A percentile compares a stretch with the other conserved stretches of the same genome.
These are phyloP conservation scores for Amblyopsis hoosieri DNA, from an alignment of 2,797 vertebrate species.

Conservation along the genomic window DNA sequence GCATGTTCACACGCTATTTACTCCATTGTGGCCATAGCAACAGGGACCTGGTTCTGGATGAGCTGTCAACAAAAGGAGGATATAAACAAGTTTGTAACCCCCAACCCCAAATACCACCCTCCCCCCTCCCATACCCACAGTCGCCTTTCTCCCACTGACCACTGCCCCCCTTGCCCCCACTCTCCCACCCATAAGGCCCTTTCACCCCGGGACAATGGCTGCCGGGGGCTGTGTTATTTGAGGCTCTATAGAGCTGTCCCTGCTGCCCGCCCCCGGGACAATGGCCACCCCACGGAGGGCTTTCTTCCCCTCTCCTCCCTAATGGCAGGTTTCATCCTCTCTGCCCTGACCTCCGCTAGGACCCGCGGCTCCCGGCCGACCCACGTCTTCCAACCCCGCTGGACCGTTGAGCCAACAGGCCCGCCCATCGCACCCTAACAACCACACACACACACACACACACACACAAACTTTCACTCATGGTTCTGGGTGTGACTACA, in stretches of 20 bases:
- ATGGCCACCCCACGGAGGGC: slow-evolving; percentile 71
- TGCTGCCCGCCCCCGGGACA: slow-evolving; percentile 75
- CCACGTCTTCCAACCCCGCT: slow-evolving; percentile 67
- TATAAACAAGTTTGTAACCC: slow-evolving; percentile 68
- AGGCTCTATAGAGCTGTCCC: slow-evolving; percentile 79
- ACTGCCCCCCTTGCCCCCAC: slow-evolving; percentile 54
- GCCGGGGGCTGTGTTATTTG: slow-evolving; percentile 80
- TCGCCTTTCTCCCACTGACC: slow-evolving; percentile 74
- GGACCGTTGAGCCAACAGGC: slow-evolving; percentile 44
- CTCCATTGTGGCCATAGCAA: slow-evolving; percentile 34
- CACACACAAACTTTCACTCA: slow-evolving; percentile 19
- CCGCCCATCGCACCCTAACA: slow-evolving; percentile 58
- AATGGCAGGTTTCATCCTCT: slow-evolving; percentile 87
- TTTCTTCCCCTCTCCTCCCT: slow-evolving; percentile 81
- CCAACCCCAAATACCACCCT: slow-evolving; percentile 41
- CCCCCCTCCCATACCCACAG: slow-evolving; percentile 51
- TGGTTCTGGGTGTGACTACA: neutral
- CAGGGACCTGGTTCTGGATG: slow-evolving; percentile 71
- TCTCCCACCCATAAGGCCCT: slow-evolving; percentile 57
- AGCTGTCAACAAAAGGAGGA: slow-evolving; percentile 74
- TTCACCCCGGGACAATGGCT: slow-evolving; percentile 78
- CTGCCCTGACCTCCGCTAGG: slow-evolving; percentile 68
- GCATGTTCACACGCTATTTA: slow-evolving; percentile 10
- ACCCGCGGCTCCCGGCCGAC: slow-evolving; percentile 55
- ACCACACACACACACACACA: slow-evolving; percentile 36